phyloP scores from a whole-genome alignment of 2,888 invertebrate species.

The Andrena camellia region DNA sequence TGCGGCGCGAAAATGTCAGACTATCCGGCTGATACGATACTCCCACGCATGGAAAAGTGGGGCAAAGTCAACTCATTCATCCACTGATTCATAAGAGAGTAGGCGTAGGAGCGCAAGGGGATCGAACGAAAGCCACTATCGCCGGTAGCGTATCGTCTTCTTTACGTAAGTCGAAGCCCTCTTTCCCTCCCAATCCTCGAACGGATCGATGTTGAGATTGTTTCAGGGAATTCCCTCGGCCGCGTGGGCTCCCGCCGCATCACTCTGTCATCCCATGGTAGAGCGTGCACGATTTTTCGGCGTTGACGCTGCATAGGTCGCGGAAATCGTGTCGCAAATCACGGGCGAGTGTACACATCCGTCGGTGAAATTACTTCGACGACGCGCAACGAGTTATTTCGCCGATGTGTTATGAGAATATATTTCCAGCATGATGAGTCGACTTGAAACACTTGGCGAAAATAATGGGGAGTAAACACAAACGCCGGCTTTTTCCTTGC shows the following conservation, averaged over 20 bases:
- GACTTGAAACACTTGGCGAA: not conserved
- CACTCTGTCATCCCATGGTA: not conserved
- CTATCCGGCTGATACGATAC: conserved; percentile 74
- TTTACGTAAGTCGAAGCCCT: conserved; percentile 7
- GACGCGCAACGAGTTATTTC: conserved; percentile 28
- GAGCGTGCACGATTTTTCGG: not conserved
- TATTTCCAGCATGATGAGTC: not conserved
- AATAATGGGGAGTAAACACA: conserved; percentile 4
- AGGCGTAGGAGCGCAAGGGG: conserved; percentile 57
- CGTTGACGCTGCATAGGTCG: conserved; percentile 34
- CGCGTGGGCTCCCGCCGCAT: conserved; percentile 7
- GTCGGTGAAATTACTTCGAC: conserved; percentile 16
- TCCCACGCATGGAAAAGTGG: conserved; percentile 79
- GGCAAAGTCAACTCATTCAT: conserved; percentile 82
- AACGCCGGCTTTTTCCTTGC: conserved; percentile 15
- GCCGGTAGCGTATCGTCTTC: conserved; percentile 5
- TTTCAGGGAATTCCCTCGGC: conserved; percentile 28
- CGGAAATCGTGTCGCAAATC: conserved; percentile 41
- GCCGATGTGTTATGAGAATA: conserved; percentile 14
- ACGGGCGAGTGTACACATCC: not conserved
- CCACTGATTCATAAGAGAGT: conserved; percentile 76
- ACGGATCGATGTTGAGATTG: conserved; percentile 41
- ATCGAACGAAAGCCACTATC: conserved; percentile 29
- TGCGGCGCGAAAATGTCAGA: conserved; percentile 79
- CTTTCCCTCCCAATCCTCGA: not conserved